phyloP scores from a whole-genome alignment of 2,888 invertebrate species.

The Morinoia aosen region DNA sequence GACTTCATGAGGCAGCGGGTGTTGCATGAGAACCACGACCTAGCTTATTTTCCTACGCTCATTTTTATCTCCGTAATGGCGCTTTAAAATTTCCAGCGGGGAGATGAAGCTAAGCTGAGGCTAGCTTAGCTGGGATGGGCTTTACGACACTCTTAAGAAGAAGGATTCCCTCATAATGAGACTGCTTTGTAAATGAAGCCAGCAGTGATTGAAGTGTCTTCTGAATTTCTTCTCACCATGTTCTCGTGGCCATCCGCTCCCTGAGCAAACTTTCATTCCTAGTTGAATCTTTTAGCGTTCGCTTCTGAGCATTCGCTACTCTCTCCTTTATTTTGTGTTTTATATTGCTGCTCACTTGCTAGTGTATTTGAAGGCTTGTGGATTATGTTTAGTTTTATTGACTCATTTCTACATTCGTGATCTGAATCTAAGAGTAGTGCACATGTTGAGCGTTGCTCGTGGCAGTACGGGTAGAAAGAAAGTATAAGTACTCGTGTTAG shows the following conservation, averaged over 20 bases:
- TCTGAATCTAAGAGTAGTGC: not conserved
- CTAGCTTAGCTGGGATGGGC: not conserved
- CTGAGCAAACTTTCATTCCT: not conserved
- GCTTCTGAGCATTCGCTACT: not conserved
- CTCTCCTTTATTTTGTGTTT: not conserved
- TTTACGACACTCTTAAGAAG: not conserved
- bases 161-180: not conserved
- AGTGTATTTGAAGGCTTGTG: no score
- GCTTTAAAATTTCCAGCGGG: not conserved
- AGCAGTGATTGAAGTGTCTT: not conserved
- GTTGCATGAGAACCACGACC: not conserved
- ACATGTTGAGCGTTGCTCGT: not conserved
- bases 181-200: not conserved
- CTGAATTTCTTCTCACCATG: not conserved
- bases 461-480: no score
- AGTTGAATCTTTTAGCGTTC: not conserved
- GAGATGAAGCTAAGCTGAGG: not conserved
- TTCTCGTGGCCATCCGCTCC: not conserved
- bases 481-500: no score
- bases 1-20: conserved; percentile 7
- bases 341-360: not conserved
- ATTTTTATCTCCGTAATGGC: not conserved
- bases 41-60: not conserved
- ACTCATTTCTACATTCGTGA: no score
- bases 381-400: no score